Base-by-base conservation (phyloP, 2,888 invertebrate genomes). In the Linnaemya vulpina region DNA sequence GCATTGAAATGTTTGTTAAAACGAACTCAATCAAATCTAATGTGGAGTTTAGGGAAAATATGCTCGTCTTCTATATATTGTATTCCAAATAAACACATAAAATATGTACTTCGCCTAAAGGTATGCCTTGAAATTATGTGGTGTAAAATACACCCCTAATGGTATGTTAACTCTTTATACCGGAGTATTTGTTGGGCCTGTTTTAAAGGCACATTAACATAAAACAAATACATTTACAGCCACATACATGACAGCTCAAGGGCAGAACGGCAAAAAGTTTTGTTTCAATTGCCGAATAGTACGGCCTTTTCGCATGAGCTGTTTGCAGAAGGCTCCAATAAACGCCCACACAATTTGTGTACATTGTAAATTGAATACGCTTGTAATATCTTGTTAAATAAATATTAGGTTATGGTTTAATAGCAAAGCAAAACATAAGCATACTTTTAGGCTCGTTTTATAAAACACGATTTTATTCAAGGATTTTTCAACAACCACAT, bases 241-340 rank as follows among this genome's bases (percentile, higher is more conserved):
- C 46, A n/a, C 38, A 17, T 53, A 40, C 40, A n/a, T n/a, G 11
- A 9, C 8, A 22, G 35, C 46, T 73, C 9, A 9, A 5, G 60
- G 73, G 73, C 60, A 30, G 11, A 9, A 22, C 7, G 20, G 60
- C 60, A n/a, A 7, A 9, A 22, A 8, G 20, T 35, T 60, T 15
- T 60, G 35, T 30, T 20, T 3, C 20, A 46, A 35, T 46, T 46
- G 2, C 20, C 13, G 49, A 55, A 65, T 80, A 51, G 67, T 53
- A 30, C 25, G 20, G 4, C 40, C 49, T 10, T 58, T 80, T 25
- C 15, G 20, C 1, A 40, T 62, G 40, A 38, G 40, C 10, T 60
- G 17, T 11, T 60, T 35, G 35, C 35, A 10, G 40, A 17, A 25
- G 20, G 15, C 17, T 35, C 30, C 30, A 75, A 55, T 60, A 76